Conservation (phyloP, 2,797 vertebrate genomes). For the Alectoris magna region DNA sequence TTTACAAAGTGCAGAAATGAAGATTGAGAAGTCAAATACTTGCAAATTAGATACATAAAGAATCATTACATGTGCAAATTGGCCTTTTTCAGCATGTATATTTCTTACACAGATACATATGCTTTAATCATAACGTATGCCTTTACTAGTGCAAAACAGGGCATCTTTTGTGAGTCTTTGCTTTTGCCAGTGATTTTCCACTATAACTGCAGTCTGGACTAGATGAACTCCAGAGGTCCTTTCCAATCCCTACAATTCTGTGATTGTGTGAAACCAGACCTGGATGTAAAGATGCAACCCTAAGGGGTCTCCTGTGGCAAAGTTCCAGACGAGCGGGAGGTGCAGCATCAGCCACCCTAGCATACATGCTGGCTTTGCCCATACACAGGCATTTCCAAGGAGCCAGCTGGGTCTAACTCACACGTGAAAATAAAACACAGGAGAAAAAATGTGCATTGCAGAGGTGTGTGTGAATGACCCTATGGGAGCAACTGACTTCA, state of each 20-base stretch:
- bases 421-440: background rate
- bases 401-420: background rate
- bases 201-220: no score
- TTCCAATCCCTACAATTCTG: no score
- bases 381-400: background rate
- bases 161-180: background rate
- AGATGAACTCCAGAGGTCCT: no score
- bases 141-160: background rate
- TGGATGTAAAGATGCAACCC: background rate
- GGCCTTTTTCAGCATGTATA: background rate
- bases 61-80: background rate
- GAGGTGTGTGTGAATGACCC: rapidly evolving
- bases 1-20: background rate
- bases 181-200: background rate
- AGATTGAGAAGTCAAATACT: background rate
- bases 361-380: background rate
- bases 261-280: background rate
- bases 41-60: background rate
- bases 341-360: background rate
- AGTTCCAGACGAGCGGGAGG: background rate
- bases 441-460: background rate
- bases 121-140: background rate
- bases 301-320: background rate
- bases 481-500: background rate
- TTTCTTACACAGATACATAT: rapidly evolving